Evolutionary conservation across 2,113 vertebrate species (phyloP), one percentile per base, ranked within the genome.

Genomic region (Sterna hirundo): DNA sequence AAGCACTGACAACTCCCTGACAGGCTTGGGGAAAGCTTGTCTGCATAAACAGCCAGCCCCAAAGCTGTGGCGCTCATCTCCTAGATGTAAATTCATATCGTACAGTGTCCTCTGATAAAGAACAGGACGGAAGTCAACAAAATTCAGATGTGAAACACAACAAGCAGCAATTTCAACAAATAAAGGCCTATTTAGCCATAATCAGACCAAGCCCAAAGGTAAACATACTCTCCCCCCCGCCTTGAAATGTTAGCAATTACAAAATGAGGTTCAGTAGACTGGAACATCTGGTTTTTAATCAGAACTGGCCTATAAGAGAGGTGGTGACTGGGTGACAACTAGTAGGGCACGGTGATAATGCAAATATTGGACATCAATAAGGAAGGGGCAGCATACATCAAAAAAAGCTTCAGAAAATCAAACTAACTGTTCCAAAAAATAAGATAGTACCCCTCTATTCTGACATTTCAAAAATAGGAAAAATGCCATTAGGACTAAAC

Each of bases 311-410:
- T 60, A 5, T 69, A 70, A 70, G 25, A 69, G 29, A 82, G 13
- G 14, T 78, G 38, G 17, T 30, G 40, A 29, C 20, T 70, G 22
- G 40, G 23, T 79, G 66, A 61, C 22, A 75, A 32, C 9, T 11
- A 46, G 32, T 2, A 58, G 26, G 38, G 68, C 5, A 2, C 1
- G 1, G n/a, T 51, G 47, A 38, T 52, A 46, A 79, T 2, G 5
- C 7, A 76, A 71, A 13, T 38, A 42, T n/a, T 26, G 65, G 68
- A 1, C 44, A 26, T 55, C 30, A 42, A 22, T 69, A 65, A 83
- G 44, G 29, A 80, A 66, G 10, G 26, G 19, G 14, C 10, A 38
- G 26, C 3, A 38, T 5, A 42, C 4, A n/a, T 64, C 55, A 36
- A 80, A 74, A 5, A 72, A 60, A 72, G 9, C 3, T 80, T 69